Conservation (phyloP, 35 echinoderm and acorn worm genomes). For the Apostichopus japonicus region DNA sequence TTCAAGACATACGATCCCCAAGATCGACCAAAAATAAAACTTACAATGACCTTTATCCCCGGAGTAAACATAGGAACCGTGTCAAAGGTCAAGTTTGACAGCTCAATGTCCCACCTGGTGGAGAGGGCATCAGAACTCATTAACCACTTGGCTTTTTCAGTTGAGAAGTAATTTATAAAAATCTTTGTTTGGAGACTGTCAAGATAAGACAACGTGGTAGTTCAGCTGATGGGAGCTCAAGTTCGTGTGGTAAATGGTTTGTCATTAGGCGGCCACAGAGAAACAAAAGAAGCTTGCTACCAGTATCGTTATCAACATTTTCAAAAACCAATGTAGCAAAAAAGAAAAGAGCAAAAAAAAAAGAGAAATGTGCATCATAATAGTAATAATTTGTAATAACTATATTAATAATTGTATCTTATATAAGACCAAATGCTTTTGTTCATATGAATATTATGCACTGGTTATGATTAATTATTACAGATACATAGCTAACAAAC, state of each 20-base stretch:
- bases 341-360: too few relatives aligned
- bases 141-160: constrained; percentile 52
- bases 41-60: constrained; percentile 25
- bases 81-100: constrained; percentile 46
- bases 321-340: neutral
- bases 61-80: neutral
- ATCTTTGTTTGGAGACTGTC: constrained; percentile 30
- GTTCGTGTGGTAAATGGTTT: constrained; percentile 3
- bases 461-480: too few relatives aligned
- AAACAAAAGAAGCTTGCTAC: neutral
- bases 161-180: constrained; percentile 39
- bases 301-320: neutral
- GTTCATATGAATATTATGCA: too few relatives aligned
- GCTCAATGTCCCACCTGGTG: constrained; percentile 34
- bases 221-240: constrained; percentile 8
- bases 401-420: too few relatives aligned
- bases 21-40: neutral
- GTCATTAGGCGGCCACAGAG: constrained; percentile 11
- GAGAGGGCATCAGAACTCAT: constrained; percentile 46
- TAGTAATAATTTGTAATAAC: too few relatives aligned
- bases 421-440: too few relatives aligned
- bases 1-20: neutral
- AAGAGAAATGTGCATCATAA: too few relatives aligned
- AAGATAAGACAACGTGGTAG: constrained; percentile 20
- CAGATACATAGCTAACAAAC: too few relatives aligned